These are phyloP conservation scores for Rapana venosa DNA, from an alignment of 2,888 invertebrate genomes.

Conservation along the genomic window DNA sequence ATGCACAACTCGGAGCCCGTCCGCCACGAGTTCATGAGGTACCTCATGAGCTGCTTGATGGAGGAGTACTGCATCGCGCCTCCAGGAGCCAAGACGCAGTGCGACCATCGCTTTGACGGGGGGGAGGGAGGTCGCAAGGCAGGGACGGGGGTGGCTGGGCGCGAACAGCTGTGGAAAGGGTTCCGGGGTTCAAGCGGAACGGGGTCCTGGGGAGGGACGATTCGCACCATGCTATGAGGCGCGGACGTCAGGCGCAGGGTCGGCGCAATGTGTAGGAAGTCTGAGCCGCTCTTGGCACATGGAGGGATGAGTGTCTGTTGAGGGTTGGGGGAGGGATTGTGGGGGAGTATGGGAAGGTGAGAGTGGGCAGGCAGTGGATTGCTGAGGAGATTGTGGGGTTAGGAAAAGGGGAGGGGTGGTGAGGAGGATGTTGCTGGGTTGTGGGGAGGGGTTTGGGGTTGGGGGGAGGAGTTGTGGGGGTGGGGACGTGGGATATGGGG, in stretches of 20 bases:
- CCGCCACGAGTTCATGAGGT: constrained; percentile 69
- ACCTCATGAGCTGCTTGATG: constrained; percentile 74
- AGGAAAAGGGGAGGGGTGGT: no score
- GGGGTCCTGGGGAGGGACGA: constrained; percentile 57
- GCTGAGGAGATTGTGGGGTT: no score
- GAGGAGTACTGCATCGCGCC: constrained; percentile 76
- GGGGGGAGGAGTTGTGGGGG: no score
- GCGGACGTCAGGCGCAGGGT: constrained; percentile 51
- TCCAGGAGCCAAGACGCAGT: constrained; percentile 56
- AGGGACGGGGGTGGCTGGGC: constrained; percentile 78
- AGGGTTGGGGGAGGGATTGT: no score
- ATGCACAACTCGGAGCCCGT: constrained; percentile 72
- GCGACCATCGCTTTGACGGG: constrained; percentile 61
- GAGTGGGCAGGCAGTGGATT: no score
- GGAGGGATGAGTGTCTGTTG: no score
- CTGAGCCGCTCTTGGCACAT: neutral
- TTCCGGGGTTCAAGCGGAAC: constrained; percentile 68
- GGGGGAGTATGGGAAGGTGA: no score
- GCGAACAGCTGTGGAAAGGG: constrained; percentile 76
- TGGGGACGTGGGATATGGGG: no score
- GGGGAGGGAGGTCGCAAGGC: constrained; percentile 61
- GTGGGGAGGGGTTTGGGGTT: no score
- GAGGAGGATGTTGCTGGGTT: no score
- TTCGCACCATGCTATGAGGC: constrained; percentile 57
- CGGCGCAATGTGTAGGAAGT: constrained; percentile 53